These are phyloP conservation scores for Halictus rubicundus DNA, from an alignment of 1,140 invertebrate species.

Conservation along the genomic window DNA sequence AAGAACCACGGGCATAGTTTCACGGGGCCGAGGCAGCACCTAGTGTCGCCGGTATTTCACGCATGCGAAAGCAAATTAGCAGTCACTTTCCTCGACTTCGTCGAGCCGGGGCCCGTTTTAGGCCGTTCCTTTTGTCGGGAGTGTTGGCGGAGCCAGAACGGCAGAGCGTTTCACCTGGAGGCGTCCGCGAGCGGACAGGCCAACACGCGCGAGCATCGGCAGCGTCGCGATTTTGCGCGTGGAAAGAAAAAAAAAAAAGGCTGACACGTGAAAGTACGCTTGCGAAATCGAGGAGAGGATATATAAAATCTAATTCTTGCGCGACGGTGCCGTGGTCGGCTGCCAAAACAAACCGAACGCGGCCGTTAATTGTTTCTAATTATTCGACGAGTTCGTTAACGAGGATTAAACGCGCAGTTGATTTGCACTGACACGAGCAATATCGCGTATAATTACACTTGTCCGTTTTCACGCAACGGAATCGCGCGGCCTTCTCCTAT, in stretches of 20 bases:
- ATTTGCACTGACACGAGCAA: background rate
- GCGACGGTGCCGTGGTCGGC: background rate
- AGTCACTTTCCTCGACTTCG: too few species aligned
- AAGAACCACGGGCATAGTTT: too few species aligned
- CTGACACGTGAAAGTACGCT: conserved; percentile 42
- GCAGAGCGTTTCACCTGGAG: conserved; percentile 15
- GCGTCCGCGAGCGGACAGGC: background rate
- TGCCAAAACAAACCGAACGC: conserved; percentile 32
- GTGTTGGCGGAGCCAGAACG: background rate
- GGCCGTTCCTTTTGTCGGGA: background rate
- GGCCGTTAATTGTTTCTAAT: conserved; percentile 35
- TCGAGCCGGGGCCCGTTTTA: too few species aligned
- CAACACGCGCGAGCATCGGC: background rate
- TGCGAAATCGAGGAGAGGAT: conserved; percentile 39
- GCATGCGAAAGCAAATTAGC: too few species aligned
- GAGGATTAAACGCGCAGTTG: background rate
- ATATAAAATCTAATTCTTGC: conserved; percentile 44
- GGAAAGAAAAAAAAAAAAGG: conserved; percentile 3
- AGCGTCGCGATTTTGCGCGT: conserved; percentile 10
- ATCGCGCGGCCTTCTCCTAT: background rate
- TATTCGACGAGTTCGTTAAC: conserved; percentile 26
- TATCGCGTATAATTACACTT: background rate
- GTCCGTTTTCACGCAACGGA: background rate
- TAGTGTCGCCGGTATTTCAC: too few species aligned
- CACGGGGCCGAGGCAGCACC: too few species aligned